Base-by-base conservation (phyloP, 2,113 vertebrate genomes). In the Gymnogyps californianus region DNA sequence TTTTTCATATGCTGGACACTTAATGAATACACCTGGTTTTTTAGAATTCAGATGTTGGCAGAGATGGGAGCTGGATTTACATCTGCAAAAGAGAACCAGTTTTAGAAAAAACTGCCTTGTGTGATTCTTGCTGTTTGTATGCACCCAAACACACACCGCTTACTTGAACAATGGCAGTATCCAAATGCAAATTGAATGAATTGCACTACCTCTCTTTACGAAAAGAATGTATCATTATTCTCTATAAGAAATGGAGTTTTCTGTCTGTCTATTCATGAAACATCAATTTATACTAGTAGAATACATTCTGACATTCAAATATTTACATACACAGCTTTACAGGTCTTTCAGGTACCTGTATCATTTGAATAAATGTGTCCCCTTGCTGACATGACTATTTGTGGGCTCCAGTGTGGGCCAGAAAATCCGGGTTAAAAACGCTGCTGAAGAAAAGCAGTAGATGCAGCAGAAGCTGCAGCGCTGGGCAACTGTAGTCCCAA, bases 161-260 rank as follows among this genome's bases (percentile, higher is more conserved):
- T 38, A 67, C 31, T 54, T 19, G 64, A 90, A 86, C 54, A 66
- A 86, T 28, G 34, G 46, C 89, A 87, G 78, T 64, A 90, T 75
- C 83, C 59, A 90, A 74, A 95, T 78, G 72, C 55, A 95, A 94
- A 95, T 28, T 34, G 70, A 85, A 89, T 46, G 16, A 93, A 81
- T 51, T 81, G 36, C n/a, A 11, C 57, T 66, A 14, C 13, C 25
- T 87, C 22, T 51, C 34, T 87, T 69, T 72, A 64, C 2, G 2
- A 90, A 92, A 71, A 44, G 16, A 88, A 71, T 16, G 24, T 34
- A 29, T 46, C 1, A 0, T 70, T 86, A 40, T 86, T 94, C 65
- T 64, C 13, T 46, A 28, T 21, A 55, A 47, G 72, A 93, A 94
- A 92, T 70, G 10, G 71, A 74, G 44, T 51, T 84, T 93, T 76